Percentiles rank a stretch among this genome's conserved stretches.
These are phyloP conservation scores for Drosophila nasuta DNA, from an alignment of 1,140 invertebrate species.

Conservation along the genomic window DNA sequence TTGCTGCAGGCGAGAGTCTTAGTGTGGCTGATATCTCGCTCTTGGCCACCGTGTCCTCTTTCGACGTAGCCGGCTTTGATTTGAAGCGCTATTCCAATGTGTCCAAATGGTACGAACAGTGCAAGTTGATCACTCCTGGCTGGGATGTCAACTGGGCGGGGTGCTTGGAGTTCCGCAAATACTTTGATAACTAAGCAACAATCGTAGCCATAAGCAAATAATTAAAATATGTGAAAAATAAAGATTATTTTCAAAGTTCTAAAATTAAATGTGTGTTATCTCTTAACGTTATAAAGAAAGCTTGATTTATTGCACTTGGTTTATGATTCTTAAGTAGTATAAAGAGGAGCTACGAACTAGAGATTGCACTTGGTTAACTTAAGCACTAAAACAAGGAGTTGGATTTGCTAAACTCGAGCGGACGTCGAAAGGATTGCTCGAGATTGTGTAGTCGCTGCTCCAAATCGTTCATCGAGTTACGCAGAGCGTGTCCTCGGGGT, in stretches of 20 bases:
- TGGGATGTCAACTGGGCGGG: constrained; percentile 90
- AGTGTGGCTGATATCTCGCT: constrained; percentile 91
- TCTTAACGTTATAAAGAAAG: constrained; percentile 22
- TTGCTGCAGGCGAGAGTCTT: constrained; percentile 88
- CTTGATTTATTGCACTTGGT: constrained; percentile 70
- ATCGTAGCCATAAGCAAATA: no score
- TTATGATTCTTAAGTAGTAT: constrained; percentile 48
- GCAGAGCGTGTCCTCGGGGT: constrained; percentile 73
- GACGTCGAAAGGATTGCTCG: constrained; percentile 80
- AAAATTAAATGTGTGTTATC: no score
- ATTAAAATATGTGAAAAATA: no score
- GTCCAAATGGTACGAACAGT: constrained; percentile 88
- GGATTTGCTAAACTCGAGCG: constrained; percentile 78
- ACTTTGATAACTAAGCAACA: constrained; percentile 58
- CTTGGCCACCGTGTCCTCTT: constrained; percentile 87
- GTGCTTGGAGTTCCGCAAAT: constrained; percentile 86
- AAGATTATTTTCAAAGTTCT: no score
- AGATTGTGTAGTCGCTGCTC: constrained; percentile 80
- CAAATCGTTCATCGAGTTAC: constrained; percentile 84
- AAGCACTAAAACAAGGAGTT: constrained; percentile 74
- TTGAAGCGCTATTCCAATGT: constrained; percentile 90
- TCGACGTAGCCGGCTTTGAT: constrained; percentile 89
- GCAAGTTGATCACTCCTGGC: constrained; percentile 89
- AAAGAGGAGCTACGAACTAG: constrained; percentile 39
- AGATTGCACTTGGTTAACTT: constrained; percentile 60